phyloP scores from a whole-genome alignment of 1,140 invertebrate species.

The Gryon sp. region DNA sequence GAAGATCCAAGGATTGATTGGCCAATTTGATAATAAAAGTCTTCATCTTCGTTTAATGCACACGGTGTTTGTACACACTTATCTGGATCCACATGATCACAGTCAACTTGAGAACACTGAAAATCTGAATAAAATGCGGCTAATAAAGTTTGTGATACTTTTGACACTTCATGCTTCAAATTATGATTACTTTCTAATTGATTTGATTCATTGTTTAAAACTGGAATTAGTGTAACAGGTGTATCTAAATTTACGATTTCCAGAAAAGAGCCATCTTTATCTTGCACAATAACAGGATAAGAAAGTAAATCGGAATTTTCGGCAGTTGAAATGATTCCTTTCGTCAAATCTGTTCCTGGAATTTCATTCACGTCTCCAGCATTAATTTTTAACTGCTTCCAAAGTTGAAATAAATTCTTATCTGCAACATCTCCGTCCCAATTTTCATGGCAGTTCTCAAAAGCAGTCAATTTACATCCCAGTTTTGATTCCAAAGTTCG shows the following conservation, averaged over 20 bases:
- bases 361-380: neutral
- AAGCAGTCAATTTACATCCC: constrained; percentile 9
- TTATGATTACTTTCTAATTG: no score
- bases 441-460: neutral
- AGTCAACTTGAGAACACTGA: no score
- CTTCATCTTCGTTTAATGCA: no score
- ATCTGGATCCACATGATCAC: no score
- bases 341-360: no score
- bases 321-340: no score
- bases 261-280: neutral
- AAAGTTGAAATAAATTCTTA: constrained; percentile 32
- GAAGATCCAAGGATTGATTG: constrained; percentile 8
- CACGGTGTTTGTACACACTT: neutral
- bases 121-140: no score
- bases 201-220: no score
- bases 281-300: neutral
- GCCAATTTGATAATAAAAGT: neutral
- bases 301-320: neutral
- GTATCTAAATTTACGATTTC: neutral
- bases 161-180: no score
- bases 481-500: constrained; percentile 13
- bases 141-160: no score
- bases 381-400: constrained; percentile 16
- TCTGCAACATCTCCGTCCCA: constrained; percentile 22
- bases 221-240: no score